Evolutionary conservation across 2,888 invertebrate genomes (phyloP), one percentile per base, ranked within the genome.

Genomic region (Lithophane leautieri): DNA sequence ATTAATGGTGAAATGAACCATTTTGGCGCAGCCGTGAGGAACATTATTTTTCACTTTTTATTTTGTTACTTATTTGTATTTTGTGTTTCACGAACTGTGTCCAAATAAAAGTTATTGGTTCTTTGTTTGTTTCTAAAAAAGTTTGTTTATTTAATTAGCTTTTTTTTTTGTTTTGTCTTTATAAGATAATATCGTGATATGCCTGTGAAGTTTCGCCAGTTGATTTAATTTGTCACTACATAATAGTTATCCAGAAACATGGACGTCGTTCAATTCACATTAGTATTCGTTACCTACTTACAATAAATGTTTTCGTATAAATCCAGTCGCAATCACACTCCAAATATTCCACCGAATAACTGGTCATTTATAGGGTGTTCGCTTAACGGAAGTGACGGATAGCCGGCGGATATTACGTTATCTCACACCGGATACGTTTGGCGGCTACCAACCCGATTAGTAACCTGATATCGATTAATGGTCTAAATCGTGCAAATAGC

Each of bases 401-500:
- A 77, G 81, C 70, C 61, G 70, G 76, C 91, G 93, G 93, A 93
- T 91, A 92, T 92, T 90, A 86, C 83, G 89, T 92, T 93, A 93
- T 93, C 92, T 92, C 47, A 40, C 40, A 67, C 88, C 92, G 91
- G 93, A 91, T 86, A 86, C 86, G 70, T 79, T 82, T 77, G 86
- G 73, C 82, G 78, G 87, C 78, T 82, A 78, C 78, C 75, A 78
- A 83, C 70, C 44, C 86, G 90, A 91, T 92, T 88, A 91, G 76
- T 79, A 76, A 69, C 78, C 69, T 68, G 72, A 69, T 69, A 86
- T 82, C 81, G 74, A 73, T 70, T 69, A 70, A 81, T 69, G 42
- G 34, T 16, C 61, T 44, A 62, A 73, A 58, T 74, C 63, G 52
- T 40, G 22, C 22, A 4, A 58, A 68, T 67, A 47, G 34, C 28